These are phyloP conservation scores for Solea solea DNA, from an alignment of 2,113 vertebrate genomes.

Conservation along the genomic window DNA sequence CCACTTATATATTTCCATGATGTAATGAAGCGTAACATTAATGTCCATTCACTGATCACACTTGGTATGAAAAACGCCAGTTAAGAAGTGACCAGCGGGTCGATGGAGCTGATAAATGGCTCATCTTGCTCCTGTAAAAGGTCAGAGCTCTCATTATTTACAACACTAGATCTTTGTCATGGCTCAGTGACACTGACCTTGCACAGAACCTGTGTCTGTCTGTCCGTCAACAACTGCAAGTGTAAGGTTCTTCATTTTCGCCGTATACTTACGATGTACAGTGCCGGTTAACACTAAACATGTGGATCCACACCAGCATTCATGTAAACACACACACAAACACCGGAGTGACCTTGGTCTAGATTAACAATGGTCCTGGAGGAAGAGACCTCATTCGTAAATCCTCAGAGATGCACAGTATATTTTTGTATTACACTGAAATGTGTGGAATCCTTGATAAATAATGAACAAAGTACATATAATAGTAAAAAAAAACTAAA, in stretches of 20 bases:
- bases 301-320: neutral
- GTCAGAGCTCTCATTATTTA: conserved; percentile 73
- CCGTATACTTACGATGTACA: neutral
- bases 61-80: conserved; percentile 28
- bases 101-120: conserved; percentile 61
- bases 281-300: conserved; percentile 16
- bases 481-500: neutral
- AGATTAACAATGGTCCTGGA: conserved; percentile 59
- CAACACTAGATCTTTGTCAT: conserved; percentile 68
- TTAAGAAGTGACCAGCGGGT: conserved; percentile 42
- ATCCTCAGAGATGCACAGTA: conserved; percentile 30
- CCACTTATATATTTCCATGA: neutral
- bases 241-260: conserved; percentile 41
- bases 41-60: conserved; percentile 7
- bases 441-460: neutral
- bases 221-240: conserved; percentile 27
- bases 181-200: conserved; percentile 71
- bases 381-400: conserved; percentile 54
- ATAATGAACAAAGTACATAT: neutral
- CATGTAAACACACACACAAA: conserved; percentile 1
- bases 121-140: conserved; percentile 57
- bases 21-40: conserved; percentile 15
- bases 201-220: conserved; percentile 36
- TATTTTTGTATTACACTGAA: conserved; percentile 24
- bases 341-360: conserved; percentile 55